Percentiles rank a stretch among this genome's conserved stretches.
phyloP scores from a whole-genome alignment of 2,113 vertebrate species.

The Otocyon megalotis region DNA sequence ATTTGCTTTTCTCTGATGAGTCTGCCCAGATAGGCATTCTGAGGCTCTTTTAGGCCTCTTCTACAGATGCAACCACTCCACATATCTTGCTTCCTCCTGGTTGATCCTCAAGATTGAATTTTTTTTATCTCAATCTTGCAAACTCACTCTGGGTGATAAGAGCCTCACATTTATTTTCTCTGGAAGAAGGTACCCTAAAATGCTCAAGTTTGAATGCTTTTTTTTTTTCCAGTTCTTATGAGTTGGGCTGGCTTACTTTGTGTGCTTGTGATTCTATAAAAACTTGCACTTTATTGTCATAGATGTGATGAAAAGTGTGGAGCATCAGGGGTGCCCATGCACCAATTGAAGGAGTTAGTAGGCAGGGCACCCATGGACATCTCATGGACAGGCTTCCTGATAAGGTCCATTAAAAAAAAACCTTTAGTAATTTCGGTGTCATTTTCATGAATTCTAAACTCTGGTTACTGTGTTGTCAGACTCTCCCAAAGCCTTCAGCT shows the following conservation, averaged over 20 bases:
- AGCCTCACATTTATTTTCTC: neutral
- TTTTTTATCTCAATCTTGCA: neutral
- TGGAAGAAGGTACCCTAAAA: neutral
- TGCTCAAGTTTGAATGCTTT: neutral
- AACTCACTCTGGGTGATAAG: neutral
- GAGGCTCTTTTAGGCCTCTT: neutral
- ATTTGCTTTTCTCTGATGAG: neutral
- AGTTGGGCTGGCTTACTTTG: neutral
- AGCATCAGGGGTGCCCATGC: neutral
- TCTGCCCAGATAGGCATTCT: neutral
- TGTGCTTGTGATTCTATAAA: neutral
- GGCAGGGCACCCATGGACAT: neutral
- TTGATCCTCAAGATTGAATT: neutral
- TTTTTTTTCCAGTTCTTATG: neutral
- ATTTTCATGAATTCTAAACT: neutral
- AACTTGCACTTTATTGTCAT: neutral
- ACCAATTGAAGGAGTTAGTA: neutral
- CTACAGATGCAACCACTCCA: neutral
- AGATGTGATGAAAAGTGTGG: neutral
- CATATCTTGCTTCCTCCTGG: neutral
- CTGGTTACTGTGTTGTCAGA: neutral
- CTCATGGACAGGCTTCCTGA: neutral
- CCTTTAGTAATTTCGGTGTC: neutral
- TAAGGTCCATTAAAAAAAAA: neutral
- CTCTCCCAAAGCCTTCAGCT: neutral